Evolutionary conservation across 2,888 invertebrate species (phyloP).

Genomic region (Therioaphis trifolii): DNA sequence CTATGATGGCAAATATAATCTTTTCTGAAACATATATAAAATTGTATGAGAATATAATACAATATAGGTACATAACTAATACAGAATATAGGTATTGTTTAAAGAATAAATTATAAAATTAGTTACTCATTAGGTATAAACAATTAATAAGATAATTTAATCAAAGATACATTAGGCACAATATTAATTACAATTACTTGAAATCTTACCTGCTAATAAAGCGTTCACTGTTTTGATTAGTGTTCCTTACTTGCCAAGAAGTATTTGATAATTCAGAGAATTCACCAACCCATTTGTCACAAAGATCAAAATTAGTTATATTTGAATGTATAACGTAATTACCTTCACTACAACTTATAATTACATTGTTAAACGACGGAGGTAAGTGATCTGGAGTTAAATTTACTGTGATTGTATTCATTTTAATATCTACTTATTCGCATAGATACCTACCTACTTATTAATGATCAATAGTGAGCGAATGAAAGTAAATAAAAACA

Average conservation of each 20-base stretch:
- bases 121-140: too few relatives aligned
- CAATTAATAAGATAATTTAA: too few relatives aligned
- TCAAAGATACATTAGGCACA: too few relatives aligned
- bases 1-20: not conserved
- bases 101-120: constrained; percentile 3
- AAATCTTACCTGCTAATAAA: constrained; percentile 3
- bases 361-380: not conserved
- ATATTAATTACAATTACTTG: not conserved
- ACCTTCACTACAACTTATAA: too few relatives aligned
- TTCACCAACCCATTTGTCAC: too few relatives aligned
- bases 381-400: not conserved
- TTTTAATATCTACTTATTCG: not conserved
- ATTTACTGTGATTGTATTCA: constrained; percentile 12
- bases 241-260: not conserved
- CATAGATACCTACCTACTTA: too few relatives aligned
- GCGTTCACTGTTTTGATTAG: constrained; percentile 12
- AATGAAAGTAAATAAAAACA: too few relatives aligned
- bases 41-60: not conserved
- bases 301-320: too few relatives aligned
- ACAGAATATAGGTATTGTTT: not conserved
- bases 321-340: too few relatives aligned
- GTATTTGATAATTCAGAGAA: too few relatives aligned
- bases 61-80: constrained; percentile 2
- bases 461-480: too few relatives aligned
- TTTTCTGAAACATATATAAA: too few relatives aligned